Conservation (phyloP, 2,888 invertebrate species). For the Nemurella pictetii region DNA sequence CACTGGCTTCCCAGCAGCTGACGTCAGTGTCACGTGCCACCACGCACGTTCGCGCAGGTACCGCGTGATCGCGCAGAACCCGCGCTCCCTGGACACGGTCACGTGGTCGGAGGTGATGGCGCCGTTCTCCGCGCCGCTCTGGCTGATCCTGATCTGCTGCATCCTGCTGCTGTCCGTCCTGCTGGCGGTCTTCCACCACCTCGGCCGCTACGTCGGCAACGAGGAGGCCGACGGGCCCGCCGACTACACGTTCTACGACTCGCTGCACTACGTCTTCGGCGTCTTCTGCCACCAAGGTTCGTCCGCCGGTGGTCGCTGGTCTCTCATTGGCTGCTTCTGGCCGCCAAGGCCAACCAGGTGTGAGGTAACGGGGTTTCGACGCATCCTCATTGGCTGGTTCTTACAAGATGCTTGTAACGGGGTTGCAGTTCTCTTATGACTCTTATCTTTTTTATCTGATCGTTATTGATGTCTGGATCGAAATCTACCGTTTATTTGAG, state of each 20-base stretch:
- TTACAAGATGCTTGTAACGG: no score
- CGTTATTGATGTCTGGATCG: no score
- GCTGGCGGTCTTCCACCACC: conserved; percentile 1
- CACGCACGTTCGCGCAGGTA: conserved; percentile 33
- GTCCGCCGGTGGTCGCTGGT: conserved; percentile 34
- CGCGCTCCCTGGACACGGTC: not conserved
- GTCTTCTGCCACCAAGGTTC: conserved; percentile 48
- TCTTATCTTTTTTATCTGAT: no score
- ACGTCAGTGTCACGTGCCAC: conserved; percentile 40
- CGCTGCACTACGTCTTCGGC: conserved; percentile 39
- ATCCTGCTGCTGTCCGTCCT: not conserved
- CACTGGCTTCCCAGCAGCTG: no score
- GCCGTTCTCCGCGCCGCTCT: not conserved
- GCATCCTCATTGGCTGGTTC: no score
- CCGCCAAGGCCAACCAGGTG: no score
- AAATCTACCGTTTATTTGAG: no score
- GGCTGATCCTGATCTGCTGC: conserved; percentile 1
- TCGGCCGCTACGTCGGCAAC: conserved; percentile 29
- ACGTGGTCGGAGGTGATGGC: not conserved
- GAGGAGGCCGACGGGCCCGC: conserved; percentile 24
- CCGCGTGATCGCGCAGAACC: conserved; percentile 8
- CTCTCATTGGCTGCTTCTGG: not conserved
- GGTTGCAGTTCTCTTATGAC: no score
- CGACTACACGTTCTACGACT: conserved; percentile 29
- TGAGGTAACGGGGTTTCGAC: no score